phyloP scores from a whole-genome alignment of 2,113 vertebrate species.

The Pagrus major region DNA sequence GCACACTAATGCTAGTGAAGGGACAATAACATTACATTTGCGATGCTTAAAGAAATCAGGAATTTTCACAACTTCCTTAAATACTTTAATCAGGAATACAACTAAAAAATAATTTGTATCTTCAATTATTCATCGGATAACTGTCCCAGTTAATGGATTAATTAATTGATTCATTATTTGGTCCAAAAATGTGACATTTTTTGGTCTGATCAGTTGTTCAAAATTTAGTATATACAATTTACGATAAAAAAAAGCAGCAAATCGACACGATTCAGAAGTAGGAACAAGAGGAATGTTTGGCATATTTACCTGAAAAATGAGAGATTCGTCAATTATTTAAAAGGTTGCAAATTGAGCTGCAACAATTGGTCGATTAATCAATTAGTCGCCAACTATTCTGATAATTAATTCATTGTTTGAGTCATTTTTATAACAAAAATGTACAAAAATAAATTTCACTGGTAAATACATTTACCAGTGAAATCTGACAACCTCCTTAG shows the following conservation, averaged over 20 bases:
- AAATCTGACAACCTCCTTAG: no score
- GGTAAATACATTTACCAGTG: no score
- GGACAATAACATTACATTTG: background rate
- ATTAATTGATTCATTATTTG: background rate
- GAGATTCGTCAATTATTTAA: background rate
- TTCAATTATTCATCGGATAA: background rate
- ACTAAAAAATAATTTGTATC: background rate
- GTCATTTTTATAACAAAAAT: no score
- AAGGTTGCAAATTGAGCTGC: no score
- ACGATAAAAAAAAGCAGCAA: background rate
- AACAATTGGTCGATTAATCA: background rate
- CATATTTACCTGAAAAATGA: background rate
- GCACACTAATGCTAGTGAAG: background rate
- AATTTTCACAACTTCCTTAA: background rate
- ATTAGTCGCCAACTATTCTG: no score
- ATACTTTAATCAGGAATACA: background rate
- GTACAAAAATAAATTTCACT: no score
- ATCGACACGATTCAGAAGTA: background rate
- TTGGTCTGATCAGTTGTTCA: background rate
- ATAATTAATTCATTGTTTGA: no score
- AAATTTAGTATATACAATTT: background rate
- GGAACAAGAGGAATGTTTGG: background rate
- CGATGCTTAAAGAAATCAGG: background rate
- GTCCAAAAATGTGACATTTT: background rate
- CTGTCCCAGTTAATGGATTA: background rate